Evolutionary conservation across 2,113 vertebrate genomes (phyloP).

Genomic region (Oreotragus oreotragus): DNA sequence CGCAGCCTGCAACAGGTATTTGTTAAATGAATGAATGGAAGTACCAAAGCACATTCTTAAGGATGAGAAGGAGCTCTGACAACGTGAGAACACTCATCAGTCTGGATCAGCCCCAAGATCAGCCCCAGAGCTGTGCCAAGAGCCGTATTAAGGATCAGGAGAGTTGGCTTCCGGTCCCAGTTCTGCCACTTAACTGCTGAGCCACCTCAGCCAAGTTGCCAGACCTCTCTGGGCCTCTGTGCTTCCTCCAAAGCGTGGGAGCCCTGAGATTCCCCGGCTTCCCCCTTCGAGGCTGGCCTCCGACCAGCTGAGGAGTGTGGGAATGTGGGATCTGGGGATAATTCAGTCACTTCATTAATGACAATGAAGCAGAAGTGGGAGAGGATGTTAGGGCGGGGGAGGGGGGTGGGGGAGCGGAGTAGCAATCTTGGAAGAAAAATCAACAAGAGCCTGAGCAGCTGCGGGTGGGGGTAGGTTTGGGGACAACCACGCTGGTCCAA

Average conservation of each 20-base stretch:
- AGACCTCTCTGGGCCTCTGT: not conserved
- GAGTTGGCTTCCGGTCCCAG: not conserved
- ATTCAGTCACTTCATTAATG: conserved; percentile 56
- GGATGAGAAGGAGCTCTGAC: not conserved
- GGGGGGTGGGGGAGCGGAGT: accelerated
- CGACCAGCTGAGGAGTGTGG: conserved; percentile 10
- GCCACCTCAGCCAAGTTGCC: not conserved
- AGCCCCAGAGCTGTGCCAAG: not conserved
- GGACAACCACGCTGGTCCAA: not conserved
- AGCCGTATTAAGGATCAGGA: not conserved
- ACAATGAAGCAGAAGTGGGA: conserved; percentile 16
- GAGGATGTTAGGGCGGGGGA: not conserved
- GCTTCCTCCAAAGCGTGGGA: not conserved
- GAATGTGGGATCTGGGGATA: conserved; percentile 45
- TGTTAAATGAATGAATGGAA: conserved; percentile 2
- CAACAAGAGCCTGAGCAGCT: not conserved
- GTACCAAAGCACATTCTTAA: not conserved
- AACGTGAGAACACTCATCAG: not conserved
- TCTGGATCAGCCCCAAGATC: not conserved
- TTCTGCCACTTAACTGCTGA: not conserved
- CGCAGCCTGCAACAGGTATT: not conserved
- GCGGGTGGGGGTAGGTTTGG: not conserved
- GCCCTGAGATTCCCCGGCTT: not conserved
- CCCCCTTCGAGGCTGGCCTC: not conserved
- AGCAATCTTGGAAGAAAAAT: not conserved